Base-by-base conservation (phyloP, 2,797 vertebrate species). In the Sebastes glaucus region DNA sequence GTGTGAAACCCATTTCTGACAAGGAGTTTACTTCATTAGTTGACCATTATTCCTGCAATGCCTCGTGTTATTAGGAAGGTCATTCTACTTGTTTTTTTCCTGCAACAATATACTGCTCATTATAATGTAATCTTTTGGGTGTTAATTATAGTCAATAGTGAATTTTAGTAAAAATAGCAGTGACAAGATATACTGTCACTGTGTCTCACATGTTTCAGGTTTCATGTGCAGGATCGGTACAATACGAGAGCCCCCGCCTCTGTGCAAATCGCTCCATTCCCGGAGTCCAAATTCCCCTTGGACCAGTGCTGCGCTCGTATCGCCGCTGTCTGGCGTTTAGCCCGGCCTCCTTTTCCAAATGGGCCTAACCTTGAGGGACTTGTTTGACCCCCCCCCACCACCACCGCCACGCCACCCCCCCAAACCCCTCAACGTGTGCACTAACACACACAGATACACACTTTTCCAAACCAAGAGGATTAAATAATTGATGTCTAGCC, bases 401-500 rank as follows among this genome's bases (percentile, higher is more conserved):
- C 56, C 87, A 38, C 35, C 67, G 57, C 66, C 27, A 9, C 23
- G 20, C 49, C n/a, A 14, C 4, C 10, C 4, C 20, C 27, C 2
- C 32, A 62, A 42, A 4, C 10, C 18, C 25, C 67, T 35, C 18
- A 5, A 0, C 32, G 8, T 62, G 56, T 70, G 32, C 82, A 84
- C 82, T 84, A 60, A 86, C 35, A 67, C 87, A 81, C 75, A 60
- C 75, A 82, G 67, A 89, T 74, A 79, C 75, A 81, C 72, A 89
- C 62, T 78, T 62, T 81, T 69, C 73, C 75, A 85, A 66, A 91
- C 75, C 52, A 59, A 96, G 94, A 94, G 95, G 94, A 78, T 93
- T 99, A 95, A 99, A 99, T 99, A 97, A 98, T 99, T 98, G 96
- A 98, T 98, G 94, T 55, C 83, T 74, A 95, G 94, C 95, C 94